Evolutionary conservation across 35 echinoderm and acorn worm genomes (phyloP).

Genomic region (Lytechinus variegatus): DNA sequence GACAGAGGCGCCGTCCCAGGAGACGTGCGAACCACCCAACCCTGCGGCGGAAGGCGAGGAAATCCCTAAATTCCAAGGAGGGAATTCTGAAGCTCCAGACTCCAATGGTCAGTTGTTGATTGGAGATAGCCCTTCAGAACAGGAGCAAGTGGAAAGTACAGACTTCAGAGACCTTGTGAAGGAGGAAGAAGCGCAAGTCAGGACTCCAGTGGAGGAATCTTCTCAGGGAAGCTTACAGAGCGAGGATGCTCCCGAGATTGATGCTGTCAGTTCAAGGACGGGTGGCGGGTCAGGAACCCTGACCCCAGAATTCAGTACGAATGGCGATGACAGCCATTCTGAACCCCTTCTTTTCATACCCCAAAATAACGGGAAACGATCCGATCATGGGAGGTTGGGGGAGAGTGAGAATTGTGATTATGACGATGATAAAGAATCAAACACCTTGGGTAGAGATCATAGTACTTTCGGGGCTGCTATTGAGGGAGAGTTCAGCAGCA

Average conservation of each 20-base stretch:
- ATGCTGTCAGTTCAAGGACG: constrained; percentile 34
- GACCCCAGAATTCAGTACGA: constrained; percentile 51
- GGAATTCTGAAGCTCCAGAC: background rate
- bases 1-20: background rate
- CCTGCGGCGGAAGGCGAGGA: background rate
- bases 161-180: background rate
- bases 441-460: constrained; percentile 23
- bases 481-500: constrained; percentile 23
- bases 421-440: constrained; percentile 9
- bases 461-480: constrained; percentile 40
- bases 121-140: background rate
- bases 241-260: constrained; percentile 7
- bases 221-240: constrained; percentile 7
- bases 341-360: background rate
- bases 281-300: constrained; percentile 29
- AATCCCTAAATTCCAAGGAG: background rate
- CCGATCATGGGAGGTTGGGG: constrained; percentile 24
- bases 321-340: constrained; percentile 19
- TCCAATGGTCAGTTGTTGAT: background rate
- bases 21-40: background rate
- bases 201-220: constrained; percentile 46
- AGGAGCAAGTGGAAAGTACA: background rate
- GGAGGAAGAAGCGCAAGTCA: constrained; percentile 2
- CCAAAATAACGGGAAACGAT: background rate
- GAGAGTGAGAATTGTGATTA: background rate